Percentiles rank a stretch among this genome's conserved stretches.
Conservation (phyloP, 2,888 invertebrate genomes). For the Alloplasta piceator region DNA sequence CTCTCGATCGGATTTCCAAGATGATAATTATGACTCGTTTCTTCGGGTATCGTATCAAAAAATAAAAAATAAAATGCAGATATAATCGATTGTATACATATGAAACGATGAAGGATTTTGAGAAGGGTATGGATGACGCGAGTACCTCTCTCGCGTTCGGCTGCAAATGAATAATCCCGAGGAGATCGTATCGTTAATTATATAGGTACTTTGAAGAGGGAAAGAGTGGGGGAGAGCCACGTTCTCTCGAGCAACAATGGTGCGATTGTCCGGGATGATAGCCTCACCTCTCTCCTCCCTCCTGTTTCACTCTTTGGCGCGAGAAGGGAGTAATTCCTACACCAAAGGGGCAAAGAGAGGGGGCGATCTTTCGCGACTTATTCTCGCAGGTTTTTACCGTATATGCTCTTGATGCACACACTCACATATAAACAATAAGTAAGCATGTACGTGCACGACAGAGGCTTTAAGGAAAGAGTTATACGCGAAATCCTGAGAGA, state of each 20-base stretch:
- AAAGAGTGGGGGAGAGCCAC: slow-evolving; percentile 62
- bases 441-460: neutral
- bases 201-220: slow-evolving; percentile 60
- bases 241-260: slow-evolving; percentile 76
- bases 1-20: slow-evolving; percentile 3
- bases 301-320: slow-evolving; percentile 52
- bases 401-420: slow-evolving; percentile 9
- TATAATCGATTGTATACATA: slow-evolving; percentile 1
- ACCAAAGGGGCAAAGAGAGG: slow-evolving; percentile 17
- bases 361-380: slow-evolving; percentile 39
- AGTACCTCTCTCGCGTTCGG: slow-evolving; percentile 67
- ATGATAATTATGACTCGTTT: slow-evolving; percentile 46
- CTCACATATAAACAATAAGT: neutral
- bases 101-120: slow-evolving; percentile 8
- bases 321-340: slow-evolving; percentile 50
- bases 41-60: slow-evolving; percentile 11
- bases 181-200: slow-evolving; percentile 81
- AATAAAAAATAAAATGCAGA: neutral
- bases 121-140: slow-evolving; percentile 27
- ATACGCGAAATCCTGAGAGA: slow-evolving; percentile 56
- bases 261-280: slow-evolving; percentile 79
- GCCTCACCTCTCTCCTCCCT: slow-evolving; percentile 66
- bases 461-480: slow-evolving; percentile 48
- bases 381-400: slow-evolving; percentile 56
- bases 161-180: slow-evolving; percentile 79